Evolutionary conservation across 2,888 invertebrate species (phyloP).

Genomic region (Enoplolaimus lenunculus): DNA sequence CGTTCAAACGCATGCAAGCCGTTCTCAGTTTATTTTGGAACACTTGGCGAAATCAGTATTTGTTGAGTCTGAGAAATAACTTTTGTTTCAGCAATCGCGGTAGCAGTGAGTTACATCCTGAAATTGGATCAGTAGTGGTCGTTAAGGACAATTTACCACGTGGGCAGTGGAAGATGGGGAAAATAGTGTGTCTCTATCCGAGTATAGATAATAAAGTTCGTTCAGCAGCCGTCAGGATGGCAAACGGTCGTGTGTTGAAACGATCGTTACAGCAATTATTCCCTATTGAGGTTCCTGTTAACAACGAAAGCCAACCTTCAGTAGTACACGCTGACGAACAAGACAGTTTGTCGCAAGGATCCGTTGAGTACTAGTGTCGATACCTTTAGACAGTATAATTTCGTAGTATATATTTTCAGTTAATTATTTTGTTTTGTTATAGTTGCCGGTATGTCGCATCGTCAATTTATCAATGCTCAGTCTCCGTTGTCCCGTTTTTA

Average conservation of each 20-base stretch:
- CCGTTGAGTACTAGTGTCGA: not conserved
- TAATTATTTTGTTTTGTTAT: no score
- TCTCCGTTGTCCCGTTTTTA: no score
- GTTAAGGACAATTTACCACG: not conserved
- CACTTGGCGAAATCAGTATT: not conserved
- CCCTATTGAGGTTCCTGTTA: not conserved
- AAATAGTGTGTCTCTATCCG: not conserved
- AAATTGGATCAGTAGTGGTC: not conserved
- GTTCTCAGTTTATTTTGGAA: not conserved
- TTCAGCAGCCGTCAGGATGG: not conserved
- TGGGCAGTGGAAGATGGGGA: not conserved
- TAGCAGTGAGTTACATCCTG: not conserved
- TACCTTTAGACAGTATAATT: no score
- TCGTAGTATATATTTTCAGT: no score
- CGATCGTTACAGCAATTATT: not conserved
- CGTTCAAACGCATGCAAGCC: not conserved
- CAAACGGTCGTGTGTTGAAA: not conserved
- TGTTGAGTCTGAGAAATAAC: not conserved
- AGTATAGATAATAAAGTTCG: not conserved
- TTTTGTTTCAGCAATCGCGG: not conserved
- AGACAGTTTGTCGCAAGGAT: not conserved
- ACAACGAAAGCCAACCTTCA: not conserved
- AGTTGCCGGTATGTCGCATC: no score
- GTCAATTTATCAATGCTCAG: no score
- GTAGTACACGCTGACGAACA: not conserved